phyloP scores from a whole-genome alignment of 2,797 vertebrate species.

The Danionella dracula region DNA sequence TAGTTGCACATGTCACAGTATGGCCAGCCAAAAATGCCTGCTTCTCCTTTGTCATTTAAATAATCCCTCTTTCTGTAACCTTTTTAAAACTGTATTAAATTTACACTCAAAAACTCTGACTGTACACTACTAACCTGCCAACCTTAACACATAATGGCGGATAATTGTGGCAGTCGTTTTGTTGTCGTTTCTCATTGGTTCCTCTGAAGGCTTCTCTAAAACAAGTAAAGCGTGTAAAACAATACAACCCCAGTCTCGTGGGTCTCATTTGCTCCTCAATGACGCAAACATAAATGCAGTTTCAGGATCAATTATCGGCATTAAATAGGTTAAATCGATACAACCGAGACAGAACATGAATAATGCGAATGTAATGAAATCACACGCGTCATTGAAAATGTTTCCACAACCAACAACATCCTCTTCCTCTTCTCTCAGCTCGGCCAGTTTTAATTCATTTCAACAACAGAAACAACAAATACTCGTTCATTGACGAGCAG shows the following conservation, averaged over 20 bases:
- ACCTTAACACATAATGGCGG: neutral
- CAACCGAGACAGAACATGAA: neutral
- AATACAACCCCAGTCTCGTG: neutral
- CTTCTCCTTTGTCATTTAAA: no score
- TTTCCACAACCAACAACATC: neutral
- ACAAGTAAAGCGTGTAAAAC: neutral
- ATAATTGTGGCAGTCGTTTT: neutral
- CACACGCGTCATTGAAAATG: neutral
- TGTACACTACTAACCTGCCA: no score
- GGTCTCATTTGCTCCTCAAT: no score
- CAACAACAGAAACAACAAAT: neutral
- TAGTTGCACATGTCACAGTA: neutral
- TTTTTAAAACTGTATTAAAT: neutral
- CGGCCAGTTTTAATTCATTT: neutral
- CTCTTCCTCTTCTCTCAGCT: neutral
- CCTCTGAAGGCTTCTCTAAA: constrained; percentile 5
- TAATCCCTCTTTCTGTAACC: no score
- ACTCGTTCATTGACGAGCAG: neutral
- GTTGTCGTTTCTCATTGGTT: constrained; percentile 15
- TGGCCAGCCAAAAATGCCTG: neutral
- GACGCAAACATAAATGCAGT: neutral
- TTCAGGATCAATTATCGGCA: neutral
- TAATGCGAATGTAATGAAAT: neutral
- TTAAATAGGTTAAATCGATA: neutral
- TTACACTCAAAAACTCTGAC: neutral